Base-by-base conservation (phyloP, 2,888 invertebrate genomes). In the Biston stratarius region DNA sequence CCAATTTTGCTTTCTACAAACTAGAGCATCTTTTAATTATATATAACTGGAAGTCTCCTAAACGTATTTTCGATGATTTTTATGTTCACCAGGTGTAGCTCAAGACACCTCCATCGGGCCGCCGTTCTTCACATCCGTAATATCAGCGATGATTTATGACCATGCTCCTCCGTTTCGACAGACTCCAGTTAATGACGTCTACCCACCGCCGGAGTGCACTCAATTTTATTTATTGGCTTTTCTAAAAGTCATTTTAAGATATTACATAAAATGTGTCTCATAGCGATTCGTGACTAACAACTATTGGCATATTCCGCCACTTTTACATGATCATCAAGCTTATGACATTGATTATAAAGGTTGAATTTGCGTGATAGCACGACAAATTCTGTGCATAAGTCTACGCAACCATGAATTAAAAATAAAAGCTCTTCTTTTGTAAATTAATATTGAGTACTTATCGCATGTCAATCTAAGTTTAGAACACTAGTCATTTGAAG, bases 91-190 rank as follows among this genome's bases (percentile, higher is more conserved):
- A n/a, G 34, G 49, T 48, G 49, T 38, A 33, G 34, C 15, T 36
- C 47, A 62, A 59, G 61, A 49, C 74, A 53, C 73, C 72, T 77
- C 74, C 76, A 75, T 57, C 59, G 38, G 38, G 64, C 75, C 67
- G 55, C 77, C 60, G 70, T 69, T 78, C 75, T 65, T 58, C 53
- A 70, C 69, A 72, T 67, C 68, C 57, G 73, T 77, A 77, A 77
- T 79, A 83, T 81, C 85, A 82, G 78, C 79, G 75, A 84, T 88
- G 86, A 89, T 87, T 88, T 82, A 88, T 79, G 88, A 85, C 70
- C 77, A 58, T 74, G 77, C 79, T 77, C 75, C 73, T 70, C 76
- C 71, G 67, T 80, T 84, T 82, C 79, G 81, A 80, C 81, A 82
- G 79, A 80, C 78, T 77, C 77, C 76, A 78, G 80, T 82, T 86